Percentiles rank a stretch among this genome's conserved stretches.
Evolutionary conservation across 2,888 invertebrate genomes (phyloP).

Genomic region (Lacanobia oleracea): DNA sequence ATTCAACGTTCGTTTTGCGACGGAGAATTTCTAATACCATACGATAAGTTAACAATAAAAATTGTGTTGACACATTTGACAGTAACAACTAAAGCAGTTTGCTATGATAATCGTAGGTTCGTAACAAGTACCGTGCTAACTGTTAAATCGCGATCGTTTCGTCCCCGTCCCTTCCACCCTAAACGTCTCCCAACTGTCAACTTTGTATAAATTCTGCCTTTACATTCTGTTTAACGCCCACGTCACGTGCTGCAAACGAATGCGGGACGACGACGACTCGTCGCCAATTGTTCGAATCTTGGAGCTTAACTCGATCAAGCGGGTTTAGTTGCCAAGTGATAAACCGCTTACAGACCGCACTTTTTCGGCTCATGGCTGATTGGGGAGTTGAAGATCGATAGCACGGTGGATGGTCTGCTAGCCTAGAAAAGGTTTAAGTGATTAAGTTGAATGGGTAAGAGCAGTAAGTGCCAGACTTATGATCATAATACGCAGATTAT

Average conservation of each 20-base stretch:
- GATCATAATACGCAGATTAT: slow-evolving; percentile 14
- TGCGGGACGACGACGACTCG: slow-evolving; percentile 76
- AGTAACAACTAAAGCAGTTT: no score
- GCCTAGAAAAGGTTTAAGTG: slow-evolving; percentile 53
- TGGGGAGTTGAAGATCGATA: slow-evolving; percentile 66
- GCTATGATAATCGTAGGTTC: no score
- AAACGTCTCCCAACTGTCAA: slow-evolving; percentile 59
- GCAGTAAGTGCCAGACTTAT: slow-evolving; percentile 9
- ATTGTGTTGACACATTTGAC: no score
- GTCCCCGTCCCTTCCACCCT: slow-evolving; percentile 46
- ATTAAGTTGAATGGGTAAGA: slow-evolving; percentile 33
- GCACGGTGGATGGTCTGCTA: slow-evolving; percentile 54
- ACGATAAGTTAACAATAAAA: no score
- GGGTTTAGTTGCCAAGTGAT: slow-evolving; percentile 81
- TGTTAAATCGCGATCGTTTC: slow-evolving; percentile 45
- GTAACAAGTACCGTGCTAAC: no score
- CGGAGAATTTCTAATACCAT: no score
- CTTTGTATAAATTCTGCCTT: slow-evolving; percentile 39
- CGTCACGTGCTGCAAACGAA: slow-evolving; percentile 84
- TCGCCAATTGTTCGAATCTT: slow-evolving; percentile 88
- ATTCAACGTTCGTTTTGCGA: no score
- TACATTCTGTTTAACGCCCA: slow-evolving; percentile 67
- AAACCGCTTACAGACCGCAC: slow-evolving; percentile 80
- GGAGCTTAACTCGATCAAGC: slow-evolving; percentile 85
- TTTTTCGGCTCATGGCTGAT: slow-evolving; percentile 60